phyloP scores from a whole-genome alignment of 2,113 vertebrate genomes.

The Gavialis gangeticus region DNA sequence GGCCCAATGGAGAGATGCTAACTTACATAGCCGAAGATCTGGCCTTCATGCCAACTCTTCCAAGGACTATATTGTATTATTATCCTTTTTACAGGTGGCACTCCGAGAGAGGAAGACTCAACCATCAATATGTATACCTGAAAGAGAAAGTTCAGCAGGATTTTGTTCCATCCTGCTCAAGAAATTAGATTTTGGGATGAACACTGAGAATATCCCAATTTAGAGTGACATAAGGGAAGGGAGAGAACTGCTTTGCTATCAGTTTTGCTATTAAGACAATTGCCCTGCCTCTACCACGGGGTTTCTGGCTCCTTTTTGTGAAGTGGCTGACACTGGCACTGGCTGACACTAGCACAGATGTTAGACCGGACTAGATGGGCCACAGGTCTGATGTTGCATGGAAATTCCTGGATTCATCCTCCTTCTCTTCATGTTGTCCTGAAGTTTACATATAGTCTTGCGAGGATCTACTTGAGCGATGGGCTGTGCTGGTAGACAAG shows the following conservation, averaged over 20 bases:
- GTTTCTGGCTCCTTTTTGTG: background rate
- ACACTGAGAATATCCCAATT: background rate
- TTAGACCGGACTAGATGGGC: background rate
- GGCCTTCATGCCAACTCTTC: background rate
- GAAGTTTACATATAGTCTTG: background rate
- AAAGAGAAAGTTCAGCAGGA: background rate
- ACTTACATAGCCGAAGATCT: background rate
- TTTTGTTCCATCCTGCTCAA: background rate
- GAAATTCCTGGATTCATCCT: background rate
- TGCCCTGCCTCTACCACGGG: background rate
- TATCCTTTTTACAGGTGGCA: background rate
- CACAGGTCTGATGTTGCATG: background rate
- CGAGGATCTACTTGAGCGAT: background rate
- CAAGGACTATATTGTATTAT: background rate
- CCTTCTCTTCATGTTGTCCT: background rate
- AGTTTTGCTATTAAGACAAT: background rate
- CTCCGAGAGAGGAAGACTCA: background rate
- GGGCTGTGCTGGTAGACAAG: background rate
- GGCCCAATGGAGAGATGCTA: background rate
- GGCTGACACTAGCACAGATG: background rate
- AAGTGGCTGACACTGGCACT: background rate
- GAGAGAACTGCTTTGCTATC: too few species aligned
- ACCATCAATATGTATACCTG: background rate
- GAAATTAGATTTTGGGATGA: background rate
- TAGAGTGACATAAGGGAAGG: background rate